Evolutionary conservation across 2,797 vertebrate species (phyloP), one percentile per base, ranked within the genome.

Genomic region (Enteromius afrohamiltoni): DNA sequence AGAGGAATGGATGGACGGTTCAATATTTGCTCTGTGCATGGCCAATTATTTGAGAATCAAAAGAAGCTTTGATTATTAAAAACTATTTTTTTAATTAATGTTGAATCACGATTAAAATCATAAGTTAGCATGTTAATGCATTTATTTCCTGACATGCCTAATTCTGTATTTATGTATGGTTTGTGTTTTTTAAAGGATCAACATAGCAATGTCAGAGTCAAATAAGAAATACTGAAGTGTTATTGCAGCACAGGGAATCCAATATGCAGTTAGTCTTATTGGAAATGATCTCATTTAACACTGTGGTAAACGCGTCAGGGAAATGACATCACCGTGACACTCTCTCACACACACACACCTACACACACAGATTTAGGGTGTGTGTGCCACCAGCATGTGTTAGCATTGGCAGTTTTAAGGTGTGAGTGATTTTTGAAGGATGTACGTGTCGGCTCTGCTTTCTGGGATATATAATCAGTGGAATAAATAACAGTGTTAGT

Each of bases 301-400:
- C 53, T 62, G n/a, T 17, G 19, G 42, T n/a, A 19, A 67, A 62
- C 4, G 42, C 58, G 53, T 71, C 49, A 60, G 42, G 53, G 51
- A 62, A 71, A 71, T 58, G 19, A 62, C 40, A 60, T 71, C 79
- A 64, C 58, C 4, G 10, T 74, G 60, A 70, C 71, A 77, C 53
- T 7, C 64, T 21, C 16, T 51, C 31, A 79, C 31, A 78, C 40
- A 86, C 42, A 45, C 45, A 47, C 40, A 86, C 69, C 55, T 53
- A 60, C 75, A 87, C 74, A 89, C 37, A 45, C 58, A 73, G 21
- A 42, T 65, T 26, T 60, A n/a, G 53, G 6, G 70, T 80, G 78
- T 53, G 26, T 53, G 55, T 64, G 6, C 49, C 42, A 78, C 76
- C 23, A 29, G 14, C 60, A 65, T 75, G 19, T 83, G 76, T 3